phyloP scores from a whole-genome alignment of 2,888 invertebrate genomes.

The Leptopilina drosophilae region DNA sequence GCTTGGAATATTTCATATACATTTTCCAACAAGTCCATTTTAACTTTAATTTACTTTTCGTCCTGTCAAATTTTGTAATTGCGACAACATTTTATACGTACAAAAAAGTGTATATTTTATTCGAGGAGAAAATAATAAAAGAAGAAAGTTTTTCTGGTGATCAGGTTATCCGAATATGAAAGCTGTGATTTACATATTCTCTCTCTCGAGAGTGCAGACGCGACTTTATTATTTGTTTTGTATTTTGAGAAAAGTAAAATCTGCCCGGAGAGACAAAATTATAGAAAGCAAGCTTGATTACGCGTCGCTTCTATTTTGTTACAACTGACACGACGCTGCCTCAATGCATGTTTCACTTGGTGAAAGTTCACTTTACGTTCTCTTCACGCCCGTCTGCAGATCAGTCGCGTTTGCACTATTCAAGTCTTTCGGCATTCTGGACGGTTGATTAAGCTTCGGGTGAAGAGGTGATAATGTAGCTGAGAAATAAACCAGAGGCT shows the following conservation, averaged over 20 bases:
- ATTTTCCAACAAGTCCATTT: background rate
- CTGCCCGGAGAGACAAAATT: conserved; percentile 1
- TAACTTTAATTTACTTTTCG: conserved; percentile 4
- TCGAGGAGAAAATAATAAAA: background rate
- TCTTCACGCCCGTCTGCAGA: conserved; percentile 48
- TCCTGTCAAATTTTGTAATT: background rate
- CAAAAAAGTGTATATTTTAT: background rate
- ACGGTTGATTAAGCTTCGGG: conserved; percentile 68
- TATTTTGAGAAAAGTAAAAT: conserved; percentile 23
- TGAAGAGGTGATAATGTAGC: conserved; percentile 65
- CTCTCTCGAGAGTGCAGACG: conserved; percentile 8
- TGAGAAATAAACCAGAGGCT: conserved; percentile 60
- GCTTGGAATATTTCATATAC: conserved; percentile 27
- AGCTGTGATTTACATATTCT: conserved; percentile 8
- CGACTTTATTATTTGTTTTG: conserved; percentile 35
- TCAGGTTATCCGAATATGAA: background rate
- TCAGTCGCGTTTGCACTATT: conserved; percentile 47
- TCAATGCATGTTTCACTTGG: conserved; percentile 54
- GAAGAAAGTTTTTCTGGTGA: background rate
- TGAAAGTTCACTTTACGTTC: conserved; percentile 50
- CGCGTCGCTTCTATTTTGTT: conserved; percentile 56
- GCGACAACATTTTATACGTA: background rate
- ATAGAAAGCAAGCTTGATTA: conserved; percentile 56
- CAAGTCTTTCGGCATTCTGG: conserved; percentile 62
- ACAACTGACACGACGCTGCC: conserved; percentile 50